phyloP scores from a whole-genome alignment of 2,113 vertebrate species.

The Thinocorus orbignyianus region DNA sequence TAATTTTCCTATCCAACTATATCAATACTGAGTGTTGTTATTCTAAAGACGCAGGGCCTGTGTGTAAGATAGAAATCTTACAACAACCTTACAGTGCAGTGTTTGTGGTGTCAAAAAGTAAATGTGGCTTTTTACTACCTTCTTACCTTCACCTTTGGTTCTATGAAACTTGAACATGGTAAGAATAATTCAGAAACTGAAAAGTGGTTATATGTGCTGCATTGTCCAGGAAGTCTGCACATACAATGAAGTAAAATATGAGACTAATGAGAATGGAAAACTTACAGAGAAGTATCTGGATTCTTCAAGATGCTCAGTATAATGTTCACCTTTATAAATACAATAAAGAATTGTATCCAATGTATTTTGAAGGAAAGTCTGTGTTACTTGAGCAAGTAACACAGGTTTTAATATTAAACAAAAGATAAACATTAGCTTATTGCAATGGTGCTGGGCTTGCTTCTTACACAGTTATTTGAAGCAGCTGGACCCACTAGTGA shows the following conservation, averaged over 20 bases:
- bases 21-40: neutral
- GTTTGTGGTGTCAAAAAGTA: neutral
- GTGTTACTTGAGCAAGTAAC: neutral
- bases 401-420: neutral
- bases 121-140: neutral
- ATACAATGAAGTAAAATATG: neutral
- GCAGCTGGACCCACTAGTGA: neutral
- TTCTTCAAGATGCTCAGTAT: neutral
- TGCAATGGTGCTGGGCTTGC: neutral
- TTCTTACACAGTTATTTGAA: neutral
- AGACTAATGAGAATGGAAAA: neutral
- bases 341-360: neutral
- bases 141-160: neutral
- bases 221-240: neutral
- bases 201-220: neutral
- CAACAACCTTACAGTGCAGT: neutral
- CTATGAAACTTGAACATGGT: neutral
- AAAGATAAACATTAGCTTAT: constrained; percentile 10
- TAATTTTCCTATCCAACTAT: neutral
- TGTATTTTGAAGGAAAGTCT: neutral
- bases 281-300: neutral
- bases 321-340: neutral
- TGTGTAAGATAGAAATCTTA: neutral
- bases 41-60: neutral
- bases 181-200: neutral